Evolutionary conservation across 2,888 invertebrate genomes (phyloP).

Genomic region (Eupithecia tripunctaria): DNA sequence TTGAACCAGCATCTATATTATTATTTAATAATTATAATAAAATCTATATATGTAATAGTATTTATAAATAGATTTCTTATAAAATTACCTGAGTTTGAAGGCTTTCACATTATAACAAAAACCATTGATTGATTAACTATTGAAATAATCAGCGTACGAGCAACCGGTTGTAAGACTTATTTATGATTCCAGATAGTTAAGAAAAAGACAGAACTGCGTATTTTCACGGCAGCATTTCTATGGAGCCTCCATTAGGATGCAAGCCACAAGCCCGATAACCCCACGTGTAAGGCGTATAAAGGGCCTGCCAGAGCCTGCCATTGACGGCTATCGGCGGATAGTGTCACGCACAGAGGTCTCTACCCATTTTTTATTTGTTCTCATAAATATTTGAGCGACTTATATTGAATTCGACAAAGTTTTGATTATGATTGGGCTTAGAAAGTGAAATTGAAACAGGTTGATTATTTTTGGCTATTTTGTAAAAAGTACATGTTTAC

Average conservation of each 20-base stretch:
- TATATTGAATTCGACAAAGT: background rate
- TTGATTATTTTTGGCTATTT: background rate
- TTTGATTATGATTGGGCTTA: background rate
- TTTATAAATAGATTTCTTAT: too few species aligned
- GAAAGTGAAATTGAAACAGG: background rate
- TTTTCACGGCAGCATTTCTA: slow-evolving; percentile 1
- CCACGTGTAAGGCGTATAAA: slow-evolving; percentile 12
- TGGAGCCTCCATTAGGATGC: slow-evolving; percentile 18
- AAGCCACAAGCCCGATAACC: slow-evolving; percentile 11
- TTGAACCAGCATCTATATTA: too few species aligned
- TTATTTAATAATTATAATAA: too few species aligned
- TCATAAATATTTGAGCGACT: slow-evolving; percentile 7
- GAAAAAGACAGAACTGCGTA: background rate
- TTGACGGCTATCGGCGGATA: slow-evolving; percentile 5
- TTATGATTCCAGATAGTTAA: background rate
- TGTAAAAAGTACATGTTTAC: background rate
- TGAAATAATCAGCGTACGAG: too few species aligned
- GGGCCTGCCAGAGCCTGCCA: background rate
- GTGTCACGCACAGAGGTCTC: slow-evolving; percentile 4
- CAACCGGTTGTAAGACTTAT: background rate
- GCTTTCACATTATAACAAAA: too few species aligned
- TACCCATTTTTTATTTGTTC: slow-evolving; percentile 14
- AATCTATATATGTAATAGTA: too few species aligned
- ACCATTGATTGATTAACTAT: too few species aligned
- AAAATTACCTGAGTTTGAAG: too few species aligned